These are phyloP conservation scores for Phymorhynchus buccinoides DNA, from an alignment of 1,140 invertebrate species.

Conservation along the genomic window DNA sequence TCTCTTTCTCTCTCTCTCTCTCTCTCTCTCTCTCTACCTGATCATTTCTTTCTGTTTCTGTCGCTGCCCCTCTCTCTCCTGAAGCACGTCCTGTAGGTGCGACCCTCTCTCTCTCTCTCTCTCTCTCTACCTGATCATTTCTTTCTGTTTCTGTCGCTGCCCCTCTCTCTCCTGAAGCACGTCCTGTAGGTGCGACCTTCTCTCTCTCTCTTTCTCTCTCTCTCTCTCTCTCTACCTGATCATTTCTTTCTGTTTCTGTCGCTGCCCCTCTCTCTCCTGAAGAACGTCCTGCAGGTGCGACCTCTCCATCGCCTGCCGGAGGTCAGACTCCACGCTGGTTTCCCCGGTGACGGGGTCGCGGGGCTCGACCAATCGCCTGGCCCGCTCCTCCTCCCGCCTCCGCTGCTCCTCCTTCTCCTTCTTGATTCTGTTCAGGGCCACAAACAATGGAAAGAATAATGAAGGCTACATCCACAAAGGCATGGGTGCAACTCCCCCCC, in stretches of 20 bases:
- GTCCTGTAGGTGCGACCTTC: constrained; percentile 23
- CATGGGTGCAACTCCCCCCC: too few relatives aligned
- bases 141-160: constrained; percentile 49
- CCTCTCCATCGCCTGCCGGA: constrained; percentile 58
- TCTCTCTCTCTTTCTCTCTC: not conserved
- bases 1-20: too few relatives aligned
- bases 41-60: too few relatives aligned
- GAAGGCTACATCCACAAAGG: too few relatives aligned
- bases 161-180: constrained; percentile 53
- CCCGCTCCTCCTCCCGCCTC: constrained; percentile 57
- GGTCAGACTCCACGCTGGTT: constrained; percentile 56
- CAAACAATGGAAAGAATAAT: too few relatives aligned
- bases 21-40: too few relatives aligned
- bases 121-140: constrained; percentile 63
- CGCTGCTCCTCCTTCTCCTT: constrained; percentile 66
- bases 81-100: too few relatives aligned
- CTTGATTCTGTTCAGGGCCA: constrained; percentile 58
- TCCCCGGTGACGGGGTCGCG: constrained; percentile 64
- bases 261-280: constrained; percentile 51
- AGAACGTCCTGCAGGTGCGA: constrained; percentile 53
- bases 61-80: too few relatives aligned
- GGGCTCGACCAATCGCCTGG: constrained; percentile 59
- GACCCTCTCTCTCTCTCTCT: too few relatives aligned
- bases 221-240: constrained; percentile 62
- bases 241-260: constrained; percentile 59